Percentiles rank a stretch among this genome's conserved stretches.
Conservation (phyloP, 2,888 invertebrate genomes). For the Melanostoma scalare region DNA sequence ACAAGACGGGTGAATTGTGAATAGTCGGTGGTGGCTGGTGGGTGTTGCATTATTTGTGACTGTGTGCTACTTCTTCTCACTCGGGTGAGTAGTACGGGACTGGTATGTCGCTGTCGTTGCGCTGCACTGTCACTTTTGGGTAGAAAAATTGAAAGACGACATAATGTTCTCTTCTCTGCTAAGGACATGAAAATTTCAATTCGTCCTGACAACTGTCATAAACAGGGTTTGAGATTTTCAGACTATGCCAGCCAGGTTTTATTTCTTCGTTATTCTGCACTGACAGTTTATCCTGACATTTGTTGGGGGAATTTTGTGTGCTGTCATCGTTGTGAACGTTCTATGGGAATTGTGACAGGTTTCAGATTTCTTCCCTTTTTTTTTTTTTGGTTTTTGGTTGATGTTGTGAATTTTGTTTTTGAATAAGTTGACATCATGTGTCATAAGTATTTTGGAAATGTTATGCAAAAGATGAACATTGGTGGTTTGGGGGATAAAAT, state of each 20-base stretch:
- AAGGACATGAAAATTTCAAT: constrained; percentile 75
- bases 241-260: constrained; percentile 63
- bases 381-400: constrained; percentile 47
- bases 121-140: constrained; percentile 58
- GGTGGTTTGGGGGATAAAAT: neutral
- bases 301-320: constrained; percentile 51
- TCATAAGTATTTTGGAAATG: constrained; percentile 49
- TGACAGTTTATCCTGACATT: constrained; percentile 51
- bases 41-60: constrained; percentile 56
- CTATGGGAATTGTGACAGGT: constrained; percentile 64
- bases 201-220: constrained; percentile 76
- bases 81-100: constrained; percentile 14
- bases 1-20: constrained; percentile 49
- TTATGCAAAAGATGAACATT: constrained; percentile 26
- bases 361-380: constrained; percentile 53
- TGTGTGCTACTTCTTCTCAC: constrained; percentile 60
- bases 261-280: constrained; percentile 21
- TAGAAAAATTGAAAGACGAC: constrained; percentile 71
- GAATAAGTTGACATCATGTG: constrained; percentile 48
- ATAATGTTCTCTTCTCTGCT: constrained; percentile 64
- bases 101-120: constrained; percentile 50
- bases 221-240: constrained; percentile 74
- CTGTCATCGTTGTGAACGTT: constrained; percentile 61
- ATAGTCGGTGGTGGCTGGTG: constrained; percentile 24
- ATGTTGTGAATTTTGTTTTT: too few species aligned